Evolutionary conservation across 2,888 invertebrate genomes (phyloP).

Genomic region (Andrena marginata): DNA sequence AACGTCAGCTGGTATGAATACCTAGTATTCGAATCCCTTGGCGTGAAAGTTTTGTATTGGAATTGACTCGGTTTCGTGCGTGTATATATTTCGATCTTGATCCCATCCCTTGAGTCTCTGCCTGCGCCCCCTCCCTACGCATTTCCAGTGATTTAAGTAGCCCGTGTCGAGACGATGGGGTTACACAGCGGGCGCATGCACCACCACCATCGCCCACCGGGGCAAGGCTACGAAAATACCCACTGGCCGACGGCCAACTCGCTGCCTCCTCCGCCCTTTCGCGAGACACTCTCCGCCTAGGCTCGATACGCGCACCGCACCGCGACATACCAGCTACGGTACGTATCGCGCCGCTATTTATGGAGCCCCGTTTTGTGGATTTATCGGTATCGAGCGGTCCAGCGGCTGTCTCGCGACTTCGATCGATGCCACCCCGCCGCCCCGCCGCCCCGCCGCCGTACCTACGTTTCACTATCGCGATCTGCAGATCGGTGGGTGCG

Average conservation of each 20-base stretch:
- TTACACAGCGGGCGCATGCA: constrained; percentile 40
- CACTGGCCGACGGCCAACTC: constrained; percentile 78
- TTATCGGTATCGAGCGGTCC: constrained; percentile 74
- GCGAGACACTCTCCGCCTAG: constrained; percentile 44
- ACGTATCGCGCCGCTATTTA: constrained; percentile 75
- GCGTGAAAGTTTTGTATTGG: too few species aligned
- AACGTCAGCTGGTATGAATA: too few species aligned
- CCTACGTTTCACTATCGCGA: constrained; percentile 20
- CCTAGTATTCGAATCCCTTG: too few species aligned
- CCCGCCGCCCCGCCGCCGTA: too few species aligned
- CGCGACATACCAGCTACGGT: constrained; percentile 40
- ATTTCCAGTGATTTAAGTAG: constrained; percentile 80
- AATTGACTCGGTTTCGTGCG: too few species aligned
- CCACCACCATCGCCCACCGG: background rate
- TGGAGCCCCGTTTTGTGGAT: constrained; percentile 75
- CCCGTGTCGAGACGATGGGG: constrained; percentile 58
- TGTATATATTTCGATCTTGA: too few species aligned
- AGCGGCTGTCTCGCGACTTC: background rate
- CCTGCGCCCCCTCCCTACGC: constrained; percentile 50
- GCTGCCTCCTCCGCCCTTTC: constrained; percentile 48
- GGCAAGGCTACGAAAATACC: constrained; percentile 75
- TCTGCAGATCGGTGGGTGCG: constrained; percentile 14
- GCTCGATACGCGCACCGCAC: constrained; percentile 33
- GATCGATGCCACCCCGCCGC: too few species aligned
- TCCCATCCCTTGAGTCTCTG: too few species aligned